A percentile compares a stretch with the other conserved stretches of the same genome.
Conservation (phyloP, 2,113 vertebrate species). For the Chloebia gouldiae region DNA sequence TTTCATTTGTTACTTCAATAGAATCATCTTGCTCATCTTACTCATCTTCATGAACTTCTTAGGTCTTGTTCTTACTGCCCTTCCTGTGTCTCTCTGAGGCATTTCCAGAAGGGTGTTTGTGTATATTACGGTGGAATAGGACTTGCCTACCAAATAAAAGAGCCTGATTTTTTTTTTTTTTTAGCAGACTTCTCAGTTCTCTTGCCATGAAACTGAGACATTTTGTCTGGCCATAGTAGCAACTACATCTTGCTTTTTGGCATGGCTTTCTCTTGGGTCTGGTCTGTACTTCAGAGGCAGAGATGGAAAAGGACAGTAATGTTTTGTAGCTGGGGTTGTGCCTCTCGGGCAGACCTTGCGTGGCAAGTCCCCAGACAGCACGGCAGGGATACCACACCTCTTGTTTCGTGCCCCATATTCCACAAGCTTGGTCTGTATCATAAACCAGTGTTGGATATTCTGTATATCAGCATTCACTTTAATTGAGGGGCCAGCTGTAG, state of each 20-base stretch:
- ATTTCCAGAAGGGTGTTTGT: background rate
- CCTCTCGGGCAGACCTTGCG: background rate
- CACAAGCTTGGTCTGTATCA: fast-evolving
- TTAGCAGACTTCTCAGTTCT: background rate
- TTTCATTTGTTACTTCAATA: background rate
- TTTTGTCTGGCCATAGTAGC: background rate
- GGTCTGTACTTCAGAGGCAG: background rate
- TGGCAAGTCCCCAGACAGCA: fast-evolving
- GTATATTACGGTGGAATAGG: background rate
- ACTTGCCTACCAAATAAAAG: background rate
- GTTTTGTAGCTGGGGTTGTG: background rate
- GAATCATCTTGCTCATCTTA: conserved; percentile 34
- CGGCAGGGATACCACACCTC: background rate
- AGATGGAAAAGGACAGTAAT: background rate
- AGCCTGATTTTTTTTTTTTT: background rate
- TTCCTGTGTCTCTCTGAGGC: background rate
- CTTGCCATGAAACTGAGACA: background rate
- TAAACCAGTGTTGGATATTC: background rate
- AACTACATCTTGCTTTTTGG: background rate
- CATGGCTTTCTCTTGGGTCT: background rate
- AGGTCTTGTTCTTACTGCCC: background rate
- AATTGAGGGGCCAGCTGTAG: background rate
- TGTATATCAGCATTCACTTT: background rate
- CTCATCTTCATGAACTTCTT: background rate
- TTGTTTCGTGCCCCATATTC: background rate